phyloP scores from a whole-genome alignment of 2,888 invertebrate genomes.

The Acanthosepion lycidas region DNA sequence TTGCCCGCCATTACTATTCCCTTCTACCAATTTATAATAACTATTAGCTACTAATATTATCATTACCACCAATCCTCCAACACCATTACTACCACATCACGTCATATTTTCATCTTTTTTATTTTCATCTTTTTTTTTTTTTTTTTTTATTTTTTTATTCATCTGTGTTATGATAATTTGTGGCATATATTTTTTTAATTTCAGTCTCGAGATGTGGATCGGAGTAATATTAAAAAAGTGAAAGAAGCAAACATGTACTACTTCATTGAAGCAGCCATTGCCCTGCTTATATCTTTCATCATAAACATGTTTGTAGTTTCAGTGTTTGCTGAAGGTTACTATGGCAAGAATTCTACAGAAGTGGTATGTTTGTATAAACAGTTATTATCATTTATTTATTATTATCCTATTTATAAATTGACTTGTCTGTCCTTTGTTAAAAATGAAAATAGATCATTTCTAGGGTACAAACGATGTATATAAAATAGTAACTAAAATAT shows the following conservation, averaged over 20 bases:
- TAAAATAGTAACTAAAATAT: no score
- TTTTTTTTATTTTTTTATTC: no score
- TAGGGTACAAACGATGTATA: no score
- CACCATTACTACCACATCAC: no score
- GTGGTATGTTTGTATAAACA: conserved; percentile 51
- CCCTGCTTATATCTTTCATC: conserved; percentile 87
- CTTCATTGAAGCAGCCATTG: conserved; percentile 78
- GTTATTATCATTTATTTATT: no score
- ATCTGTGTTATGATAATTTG: not conserved
- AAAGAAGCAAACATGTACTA: conserved; percentile 87
- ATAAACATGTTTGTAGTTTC: conserved; percentile 92
- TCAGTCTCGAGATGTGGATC: conserved; percentile 82
- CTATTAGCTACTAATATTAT: no score
- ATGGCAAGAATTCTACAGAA: conserved; percentile 72
- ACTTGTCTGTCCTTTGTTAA: not conserved
- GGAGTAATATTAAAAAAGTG: conserved; percentile 82
- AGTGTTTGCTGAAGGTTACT: conserved; percentile 89
- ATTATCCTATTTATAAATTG: not conserved
- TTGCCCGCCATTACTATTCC: no score
- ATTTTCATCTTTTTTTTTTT: no score
- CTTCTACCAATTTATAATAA: no score
- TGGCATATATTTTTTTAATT: conserved; percentile 50
- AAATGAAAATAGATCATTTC: not conserved
- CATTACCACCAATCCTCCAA: no score
- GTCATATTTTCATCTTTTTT: no score